Percentiles rank a stretch among this genome's conserved stretches.
Evolutionary conservation across 2,888 invertebrate genomes (phyloP).

Genomic region (Drosophila merina): DNA sequence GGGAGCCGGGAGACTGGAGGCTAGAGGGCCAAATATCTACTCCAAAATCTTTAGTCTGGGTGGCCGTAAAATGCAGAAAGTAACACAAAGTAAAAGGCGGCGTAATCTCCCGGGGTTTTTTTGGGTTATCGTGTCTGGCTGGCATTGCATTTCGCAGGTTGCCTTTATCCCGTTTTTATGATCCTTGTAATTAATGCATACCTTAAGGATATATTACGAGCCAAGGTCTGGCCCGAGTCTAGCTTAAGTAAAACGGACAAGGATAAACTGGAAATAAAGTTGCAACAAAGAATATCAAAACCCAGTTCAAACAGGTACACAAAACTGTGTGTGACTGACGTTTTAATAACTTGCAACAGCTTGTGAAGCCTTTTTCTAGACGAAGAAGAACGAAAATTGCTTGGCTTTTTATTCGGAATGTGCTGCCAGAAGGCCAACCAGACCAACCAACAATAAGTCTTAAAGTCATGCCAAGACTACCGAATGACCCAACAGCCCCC

Average conservation of each 20-base stretch:
- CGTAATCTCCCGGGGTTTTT: slow-evolving; percentile 15
- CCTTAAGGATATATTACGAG: slow-evolving; percentile 70
- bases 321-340: slow-evolving; percentile 40
- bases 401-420: slow-evolving; percentile 34
- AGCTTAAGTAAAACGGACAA: slow-evolving; percentile 14
- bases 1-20: neutral
- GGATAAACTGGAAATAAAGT: slow-evolving; percentile 16
- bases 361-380: slow-evolving; percentile 27
- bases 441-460: slow-evolving; percentile 48
- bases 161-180: slow-evolving; percentile 59
- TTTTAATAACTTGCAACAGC: slow-evolving; percentile 47
- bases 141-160: slow-evolving; percentile 17
- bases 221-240: slow-evolving; percentile 36
- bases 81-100: slow-evolving; percentile 71
- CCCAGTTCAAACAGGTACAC: slow-evolving; percentile 2
- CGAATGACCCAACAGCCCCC: slow-evolving; percentile 20
- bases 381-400: slow-evolving; percentile 10
- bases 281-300: slow-evolving; percentile 43
- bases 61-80: slow-evolving; percentile 69
- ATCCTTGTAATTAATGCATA: slow-evolving; percentile 76
- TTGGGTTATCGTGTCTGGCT: slow-evolving; percentile 24
- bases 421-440: slow-evolving; percentile 41
- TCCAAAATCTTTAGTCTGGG: slow-evolving; percentile 4
- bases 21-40: slow-evolving; percentile 8
- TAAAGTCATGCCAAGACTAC: slow-evolving; percentile 47